Conservation (phyloP, 2,888 invertebrate genomes). For the Conistra vaccinii region DNA sequence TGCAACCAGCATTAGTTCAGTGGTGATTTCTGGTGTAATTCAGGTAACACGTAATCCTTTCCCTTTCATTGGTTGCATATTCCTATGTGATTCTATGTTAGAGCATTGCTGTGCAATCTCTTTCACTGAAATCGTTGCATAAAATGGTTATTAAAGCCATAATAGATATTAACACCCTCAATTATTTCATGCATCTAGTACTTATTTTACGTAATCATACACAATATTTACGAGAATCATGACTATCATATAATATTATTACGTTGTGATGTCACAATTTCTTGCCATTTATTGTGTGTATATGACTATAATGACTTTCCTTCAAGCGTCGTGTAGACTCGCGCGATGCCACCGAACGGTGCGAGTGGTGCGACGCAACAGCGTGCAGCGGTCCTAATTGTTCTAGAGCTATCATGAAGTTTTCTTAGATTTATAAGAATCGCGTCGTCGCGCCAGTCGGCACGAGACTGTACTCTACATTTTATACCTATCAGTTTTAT, state of each 20-base stretch:
- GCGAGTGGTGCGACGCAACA: too few species aligned
- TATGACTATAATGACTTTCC: neutral
- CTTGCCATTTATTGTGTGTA: neutral
- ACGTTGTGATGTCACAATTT: neutral
- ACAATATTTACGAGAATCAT: neutral
- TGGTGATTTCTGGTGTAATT: constrained; percentile 12
- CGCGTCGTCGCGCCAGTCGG: too few species aligned
- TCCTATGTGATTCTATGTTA: neutral
- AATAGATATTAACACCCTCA: constrained; percentile 15
- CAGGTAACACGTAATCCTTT: constrained; percentile 24
- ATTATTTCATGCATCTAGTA: constrained; percentile 12
- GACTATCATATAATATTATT: neutral
- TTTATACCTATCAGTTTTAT: neutral
- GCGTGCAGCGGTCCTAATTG: too few species aligned
- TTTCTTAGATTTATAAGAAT: too few species aligned
- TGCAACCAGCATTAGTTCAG: neutral
- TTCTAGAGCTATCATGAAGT: too few species aligned
- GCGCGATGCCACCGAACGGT: too few species aligned
- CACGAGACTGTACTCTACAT: neutral
- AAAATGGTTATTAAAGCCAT: constrained; percentile 1
- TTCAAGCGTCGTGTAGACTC: too few species aligned
- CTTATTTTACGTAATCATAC: constrained; percentile 25
- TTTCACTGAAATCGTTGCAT: constrained; percentile 30
- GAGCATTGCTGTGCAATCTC: constrained; percentile 1
- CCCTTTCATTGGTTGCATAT: constrained; percentile 32